Base-by-base conservation (phyloP, 1,140 invertebrate species). In the Gonioctena quinquepunctata region DNA sequence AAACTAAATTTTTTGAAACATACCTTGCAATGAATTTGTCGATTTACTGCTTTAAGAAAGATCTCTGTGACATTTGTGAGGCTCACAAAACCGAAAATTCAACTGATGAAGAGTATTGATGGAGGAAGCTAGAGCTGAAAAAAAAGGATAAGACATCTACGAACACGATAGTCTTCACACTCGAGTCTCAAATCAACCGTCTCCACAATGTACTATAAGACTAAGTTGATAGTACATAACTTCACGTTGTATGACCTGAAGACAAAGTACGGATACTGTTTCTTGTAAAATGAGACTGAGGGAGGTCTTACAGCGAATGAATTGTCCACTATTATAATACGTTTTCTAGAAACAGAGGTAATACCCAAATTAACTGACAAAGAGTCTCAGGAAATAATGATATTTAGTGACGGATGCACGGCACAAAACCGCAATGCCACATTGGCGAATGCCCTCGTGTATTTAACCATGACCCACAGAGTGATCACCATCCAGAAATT, bases 401-500 rank as follows among this genome's bases (percentile, higher is more conserved):
- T 28, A 4, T 62, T n/a, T 3, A 62, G 60, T 28, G 28, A 62
- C 16, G 60, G 28, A 7, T 62, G 26, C 19, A 62, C 60, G 5
- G 7, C 22, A 26, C 60, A 62, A 28, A 62, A 62, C 18, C 8
- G 26, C 7, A 62, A 62, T 42, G 11, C 28, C n/a, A 28, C 28
- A 11, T 48, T 28, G 64, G 18, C 18, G 49, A 66, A 16, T 54
- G 76, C 70, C 4, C 49, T 75, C 7, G 42, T 72, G 16, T n/a
- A 64, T 63, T 16, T 74, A 19, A 42, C 71, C 1, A 48, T 54
- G 18, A 11, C 21, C 22, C 19, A 72, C 2, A 64, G 70, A 3
- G 73, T 71, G 18, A 65, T 27, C 26, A 75, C 75, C 33, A 54
- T 6, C 8, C 71, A 75, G 42, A 73, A 75, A 57, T 77, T 59